Conservation (phyloP, 53 echinoderm and acorn worm genomes). For the Holothuria scabra region DNA sequence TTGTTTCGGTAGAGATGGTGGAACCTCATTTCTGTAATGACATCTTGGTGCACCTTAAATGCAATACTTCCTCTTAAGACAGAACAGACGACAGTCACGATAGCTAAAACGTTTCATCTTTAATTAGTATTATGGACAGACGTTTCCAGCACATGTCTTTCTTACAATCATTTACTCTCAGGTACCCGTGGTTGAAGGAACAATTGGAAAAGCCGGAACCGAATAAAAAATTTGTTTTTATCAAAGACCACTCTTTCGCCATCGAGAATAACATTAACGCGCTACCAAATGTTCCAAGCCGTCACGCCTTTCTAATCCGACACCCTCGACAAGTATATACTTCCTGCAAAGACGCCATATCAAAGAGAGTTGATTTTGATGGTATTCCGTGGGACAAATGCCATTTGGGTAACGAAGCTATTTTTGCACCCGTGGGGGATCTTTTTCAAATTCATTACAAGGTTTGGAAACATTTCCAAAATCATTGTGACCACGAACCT, state of each 20-base stretch:
- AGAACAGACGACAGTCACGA: too few species aligned
- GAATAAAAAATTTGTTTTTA: background rate
- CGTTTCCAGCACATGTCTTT: too few species aligned
- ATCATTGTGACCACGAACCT: background rate
- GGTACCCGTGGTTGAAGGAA: background rate
- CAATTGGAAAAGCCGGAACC: constrained; percentile 15
- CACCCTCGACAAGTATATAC: constrained; percentile 18
- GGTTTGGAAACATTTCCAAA: background rate
- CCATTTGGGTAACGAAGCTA: background rate
- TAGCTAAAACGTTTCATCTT: too few species aligned
- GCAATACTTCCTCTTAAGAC: too few species aligned
- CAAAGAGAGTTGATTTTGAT: background rate
- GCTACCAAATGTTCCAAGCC: background rate
- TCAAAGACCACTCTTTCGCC: constrained; percentile 22
- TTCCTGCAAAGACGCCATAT: background rate
- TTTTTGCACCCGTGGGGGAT: background rate
- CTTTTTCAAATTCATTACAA: background rate
- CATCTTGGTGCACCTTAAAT: too few species aligned
- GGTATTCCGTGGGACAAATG: background rate
- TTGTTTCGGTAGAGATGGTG: too few species aligned
- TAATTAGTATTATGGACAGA: too few species aligned
- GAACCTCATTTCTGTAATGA: too few species aligned
- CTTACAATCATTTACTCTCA: background rate
- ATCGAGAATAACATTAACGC: background rate
- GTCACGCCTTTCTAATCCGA: constrained; percentile 7